Base-by-base conservation (phyloP, 2,888 invertebrate species). In the Leptothorax acervorum region DNA sequence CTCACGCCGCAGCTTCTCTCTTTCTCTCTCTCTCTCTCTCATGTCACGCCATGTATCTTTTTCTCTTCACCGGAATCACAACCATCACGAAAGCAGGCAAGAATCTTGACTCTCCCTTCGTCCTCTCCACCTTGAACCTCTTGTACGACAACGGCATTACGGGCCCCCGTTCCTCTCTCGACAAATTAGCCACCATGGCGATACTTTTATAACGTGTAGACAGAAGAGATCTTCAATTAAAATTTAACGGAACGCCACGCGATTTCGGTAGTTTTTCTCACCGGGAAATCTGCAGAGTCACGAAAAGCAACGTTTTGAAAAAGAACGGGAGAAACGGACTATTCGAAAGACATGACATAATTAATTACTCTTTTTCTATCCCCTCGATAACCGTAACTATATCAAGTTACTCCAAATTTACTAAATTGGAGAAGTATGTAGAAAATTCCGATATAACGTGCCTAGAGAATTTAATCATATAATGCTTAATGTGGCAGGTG, bases 141-240 rank as follows among this genome's bases (percentile, higher is more conserved):
- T 87, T 90, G 88, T 87, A 86, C 81, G 85, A 90, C 90, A 90
- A 90, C 88, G 76, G 81, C 86, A 85, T 89, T 88, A 88, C 85
- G 78, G 45, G 62, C 53, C 55, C 81, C 81, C 75, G 23, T 84
- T 82, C 62, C 78, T 85, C 55, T 82, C 79, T 82, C 83, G 90
- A 91, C 90, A 91, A 91, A 91, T 91, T 90, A 91, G 86, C 81
- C 83, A 78, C 68, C 84, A 73, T 73, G 63, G 55, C 68, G 71
- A 76, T 55, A 55, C 75, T 83, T 83, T 76, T 75, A 78, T 74
- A 68, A 73, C 65, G 65, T 76, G 73, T 70, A 60, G 62, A 85
- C 75, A 51, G 70, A 60, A 39, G 28, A 39, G 76, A 57, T 82
- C 66, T 63, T 63, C 48, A 60, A 85, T 85, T 60, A 84, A 85